phyloP scores from a whole-genome alignment of 2,888 invertebrate genomes.

The Limnephilus lunatus region DNA sequence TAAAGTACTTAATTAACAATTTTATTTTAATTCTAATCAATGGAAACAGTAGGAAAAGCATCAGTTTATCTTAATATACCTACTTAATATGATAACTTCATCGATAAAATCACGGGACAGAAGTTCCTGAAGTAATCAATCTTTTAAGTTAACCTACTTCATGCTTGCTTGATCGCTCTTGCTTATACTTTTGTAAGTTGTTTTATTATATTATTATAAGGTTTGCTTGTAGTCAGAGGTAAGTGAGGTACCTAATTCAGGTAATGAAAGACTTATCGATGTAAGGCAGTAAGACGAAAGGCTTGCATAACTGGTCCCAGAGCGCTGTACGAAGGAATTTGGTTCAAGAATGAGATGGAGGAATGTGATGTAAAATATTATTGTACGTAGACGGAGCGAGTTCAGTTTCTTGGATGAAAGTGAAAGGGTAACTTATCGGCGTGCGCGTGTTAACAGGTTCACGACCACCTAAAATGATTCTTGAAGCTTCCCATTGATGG shows the following conservation, averaged over 20 bases:
- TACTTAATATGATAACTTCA: too few relatives aligned
- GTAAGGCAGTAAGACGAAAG: constrained; percentile 2
- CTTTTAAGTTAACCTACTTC: too few relatives aligned
- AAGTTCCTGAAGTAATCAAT: too few relatives aligned
- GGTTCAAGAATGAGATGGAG: neutral
- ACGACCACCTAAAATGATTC: neutral
- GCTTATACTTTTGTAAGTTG: too few relatives aligned
- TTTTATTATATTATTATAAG: too few relatives aligned
- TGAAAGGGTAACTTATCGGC: neutral
- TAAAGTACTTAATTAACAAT: too few relatives aligned
- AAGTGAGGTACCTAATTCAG: neutral
- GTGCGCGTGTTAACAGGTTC: neutral
- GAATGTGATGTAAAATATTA: neutral
- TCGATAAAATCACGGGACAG: too few relatives aligned
- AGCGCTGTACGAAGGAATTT: neutral
- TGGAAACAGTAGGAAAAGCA: too few relatives aligned
- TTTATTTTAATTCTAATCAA: too few relatives aligned
- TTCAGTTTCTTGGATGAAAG: neutral
- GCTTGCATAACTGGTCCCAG: neutral
- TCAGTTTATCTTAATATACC: too few relatives aligned
- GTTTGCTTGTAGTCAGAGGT: neutral
- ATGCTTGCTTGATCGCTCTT: too few relatives aligned
- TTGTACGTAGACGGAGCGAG: neutral
- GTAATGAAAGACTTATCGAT: neutral
- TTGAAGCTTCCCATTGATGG: neutral